Evolutionary conservation across 2,113 vertebrate species (phyloP), one percentile per base, ranked within the genome.

Genomic region (Murina feae): DNA sequence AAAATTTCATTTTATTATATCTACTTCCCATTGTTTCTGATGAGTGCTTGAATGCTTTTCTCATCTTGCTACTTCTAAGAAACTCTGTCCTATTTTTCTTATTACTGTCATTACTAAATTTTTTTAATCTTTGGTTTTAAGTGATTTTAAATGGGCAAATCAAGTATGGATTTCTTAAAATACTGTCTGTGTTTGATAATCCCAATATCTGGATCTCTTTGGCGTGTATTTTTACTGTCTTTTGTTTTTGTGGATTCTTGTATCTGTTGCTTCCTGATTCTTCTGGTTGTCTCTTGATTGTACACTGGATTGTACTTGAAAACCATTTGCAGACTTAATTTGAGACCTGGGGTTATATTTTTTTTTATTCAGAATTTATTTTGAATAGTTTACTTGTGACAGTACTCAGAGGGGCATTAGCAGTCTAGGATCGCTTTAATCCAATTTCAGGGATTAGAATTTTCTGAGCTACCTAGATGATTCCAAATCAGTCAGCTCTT

Each of bases 311-410:
- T 82, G 10, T 89, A 76, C 76, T 86, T 92, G 60, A 82, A 95
- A 82, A 76, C n/a, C 32, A 20, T 69, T 55, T 71, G 76, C 25
- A 76, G 80, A 47, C 8, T 7, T 91, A 86, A 89, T 58, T 72
- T 49, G 39, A 89, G 42, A 18, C 18, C 32, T 86, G 21, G 79
- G 90, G 71, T 79, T 86, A 53, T 44, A 68, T 72, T 71, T 47
- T 82, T 44, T 51, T 49, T 76, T 71, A 35, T 69, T 13, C 16
- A 39, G 37, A 87, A 37, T 82, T 92, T 92, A 47, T 86, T 89
- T 93, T 94, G 37, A 13, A 47, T 81, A 69, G 42, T 85, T 96
- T 89, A 42, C 53, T 76, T 87, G 2, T 86, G 76, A 75, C 39
- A 90, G 63, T 37, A 35, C 32, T 79, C 32, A 4, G 47, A 63